phyloP scores from a whole-genome alignment of 2,888 invertebrate species.

The Hedychridium roseum region DNA sequence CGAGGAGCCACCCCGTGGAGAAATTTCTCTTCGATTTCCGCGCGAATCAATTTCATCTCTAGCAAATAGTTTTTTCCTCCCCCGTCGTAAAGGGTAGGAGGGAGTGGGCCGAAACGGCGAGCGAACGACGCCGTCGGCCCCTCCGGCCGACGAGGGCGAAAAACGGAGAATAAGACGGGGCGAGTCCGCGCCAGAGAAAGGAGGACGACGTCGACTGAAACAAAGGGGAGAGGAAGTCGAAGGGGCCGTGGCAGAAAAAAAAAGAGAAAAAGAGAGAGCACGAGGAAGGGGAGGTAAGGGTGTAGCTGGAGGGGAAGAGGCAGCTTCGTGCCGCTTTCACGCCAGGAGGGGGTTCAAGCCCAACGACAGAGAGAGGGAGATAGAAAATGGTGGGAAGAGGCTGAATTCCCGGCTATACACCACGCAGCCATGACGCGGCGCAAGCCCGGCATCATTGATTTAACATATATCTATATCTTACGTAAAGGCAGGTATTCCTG shows the following conservation, averaged over 20 bases:
- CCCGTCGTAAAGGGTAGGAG: too few species aligned
- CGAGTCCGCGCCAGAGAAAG: neutral
- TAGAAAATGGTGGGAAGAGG: constrained; percentile 38
- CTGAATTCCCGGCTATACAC: constrained; percentile 58
- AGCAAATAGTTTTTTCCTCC: too few species aligned
- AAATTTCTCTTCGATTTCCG: too few species aligned
- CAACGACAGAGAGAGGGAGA: constrained; percentile 9
- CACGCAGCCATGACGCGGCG: constrained; percentile 49
- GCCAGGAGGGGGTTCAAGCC: constrained; percentile 1
- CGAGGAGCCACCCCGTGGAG: too few species aligned
- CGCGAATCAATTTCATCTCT: too few species aligned
- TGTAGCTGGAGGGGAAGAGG: neutral
- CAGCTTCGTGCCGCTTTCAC: constrained; percentile 2
- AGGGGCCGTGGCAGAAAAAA: neutral
- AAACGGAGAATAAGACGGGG: neutral
- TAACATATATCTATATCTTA: constrained; percentile 44
- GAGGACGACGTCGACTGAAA: neutral
- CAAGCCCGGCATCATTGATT: constrained; percentile 63
- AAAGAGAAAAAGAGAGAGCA: constrained; percentile 11
- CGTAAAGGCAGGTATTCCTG: constrained; percentile 21
- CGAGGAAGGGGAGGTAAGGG: constrained; percentile 20
- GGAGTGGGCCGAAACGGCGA: neutral
- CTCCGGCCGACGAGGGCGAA: neutral
- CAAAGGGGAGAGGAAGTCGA: constrained; percentile 5
- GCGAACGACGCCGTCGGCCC: neutral